Percentiles rank a stretch among this genome's conserved stretches.
Conservation (phyloP, 2,113 vertebrate genomes). For the Sciurus niger region DNA sequence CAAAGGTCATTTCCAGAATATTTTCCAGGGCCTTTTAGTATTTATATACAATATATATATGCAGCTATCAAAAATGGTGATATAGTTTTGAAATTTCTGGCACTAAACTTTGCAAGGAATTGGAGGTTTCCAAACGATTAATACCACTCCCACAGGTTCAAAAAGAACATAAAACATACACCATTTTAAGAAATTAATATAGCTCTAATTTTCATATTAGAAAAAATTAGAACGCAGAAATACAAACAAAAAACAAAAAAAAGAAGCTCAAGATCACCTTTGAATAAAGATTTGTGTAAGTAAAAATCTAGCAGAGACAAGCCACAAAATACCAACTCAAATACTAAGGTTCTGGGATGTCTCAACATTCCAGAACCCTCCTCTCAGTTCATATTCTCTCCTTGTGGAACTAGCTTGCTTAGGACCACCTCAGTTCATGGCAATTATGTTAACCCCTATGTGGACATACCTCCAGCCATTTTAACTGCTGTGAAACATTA, state of each 20-base stretch:
- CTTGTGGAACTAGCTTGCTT: background rate
- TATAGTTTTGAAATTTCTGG: background rate
- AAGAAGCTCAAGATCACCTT: background rate
- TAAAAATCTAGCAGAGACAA: conserved; percentile 39
- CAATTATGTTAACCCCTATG: background rate
- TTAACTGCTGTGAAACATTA: background rate
- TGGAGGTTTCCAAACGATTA: conserved; percentile 19
- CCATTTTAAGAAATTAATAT: conserved; percentile 46
- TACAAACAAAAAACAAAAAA: background rate
- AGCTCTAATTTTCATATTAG: background rate
- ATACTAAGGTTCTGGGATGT: background rate
- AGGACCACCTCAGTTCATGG: background rate
- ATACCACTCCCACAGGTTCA: background rate
- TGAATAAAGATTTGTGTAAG: background rate
- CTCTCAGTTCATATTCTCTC: background rate
- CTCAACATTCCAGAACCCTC: background rate
- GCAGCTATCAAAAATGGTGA: conserved; percentile 29
- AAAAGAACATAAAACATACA: background rate
- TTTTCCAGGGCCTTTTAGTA: background rate
- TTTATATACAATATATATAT: conserved; percentile 15
- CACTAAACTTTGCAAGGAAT: background rate
- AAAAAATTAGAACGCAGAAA: conserved; percentile 14
- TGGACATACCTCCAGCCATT: background rate
- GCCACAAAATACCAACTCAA: background rate
- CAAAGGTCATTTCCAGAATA: conserved; percentile 34